Evolutionary conservation across 2,888 invertebrate genomes (phyloP).

Genomic region (Brachyptera risi): DNA sequence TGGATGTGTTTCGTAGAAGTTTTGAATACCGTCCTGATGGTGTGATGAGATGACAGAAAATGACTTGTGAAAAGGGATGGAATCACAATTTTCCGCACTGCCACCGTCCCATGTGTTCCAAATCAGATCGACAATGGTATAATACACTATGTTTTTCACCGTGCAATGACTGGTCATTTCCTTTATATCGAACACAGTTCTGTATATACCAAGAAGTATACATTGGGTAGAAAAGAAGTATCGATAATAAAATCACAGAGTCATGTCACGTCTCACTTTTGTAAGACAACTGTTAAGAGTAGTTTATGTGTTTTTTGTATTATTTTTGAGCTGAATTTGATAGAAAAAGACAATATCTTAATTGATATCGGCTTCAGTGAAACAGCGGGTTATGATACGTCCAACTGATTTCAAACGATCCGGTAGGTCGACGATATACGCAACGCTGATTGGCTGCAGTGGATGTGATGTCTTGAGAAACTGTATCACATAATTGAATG

Average conservation of each 20-base stretch:
- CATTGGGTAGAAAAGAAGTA: background rate
- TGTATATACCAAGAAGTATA: constrained; percentile 10
- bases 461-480: too few relatives aligned
- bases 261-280: constrained; percentile 19
- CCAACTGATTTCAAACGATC: background rate
- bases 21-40: too few relatives aligned
- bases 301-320: background rate
- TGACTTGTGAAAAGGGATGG: background rate
- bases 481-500: too few relatives aligned
- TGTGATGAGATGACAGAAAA: constrained; percentile 1
- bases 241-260: constrained; percentile 17
- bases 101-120: constrained; percentile 12
- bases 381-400: background rate
- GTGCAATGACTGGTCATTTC: constrained; percentile 5
- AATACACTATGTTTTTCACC: background rate
- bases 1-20: background rate
- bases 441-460: too few relatives aligned
- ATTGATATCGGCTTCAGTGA: constrained; percentile 22
- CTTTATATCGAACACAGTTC: background rate
- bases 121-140: constrained; percentile 8
- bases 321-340: constrained; percentile 12
- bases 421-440: too few relatives aligned
- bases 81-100: constrained; percentile 16
- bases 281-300: background rate
- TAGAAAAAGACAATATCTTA: constrained; percentile 23